phyloP scores from a whole-genome alignment of 2,888 invertebrate genomes.

The Uropetala carovei region DNA sequence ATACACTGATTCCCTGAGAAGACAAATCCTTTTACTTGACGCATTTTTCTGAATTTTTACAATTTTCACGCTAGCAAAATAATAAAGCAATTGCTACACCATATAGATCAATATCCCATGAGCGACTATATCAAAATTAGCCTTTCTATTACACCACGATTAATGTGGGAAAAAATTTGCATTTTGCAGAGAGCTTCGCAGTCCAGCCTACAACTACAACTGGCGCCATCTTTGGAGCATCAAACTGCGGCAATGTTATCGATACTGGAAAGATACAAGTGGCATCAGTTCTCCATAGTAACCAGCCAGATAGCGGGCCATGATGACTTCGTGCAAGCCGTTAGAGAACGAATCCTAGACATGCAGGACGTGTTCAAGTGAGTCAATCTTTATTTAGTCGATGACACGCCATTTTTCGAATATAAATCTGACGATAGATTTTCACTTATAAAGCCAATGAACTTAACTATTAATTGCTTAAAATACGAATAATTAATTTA shows the following conservation, averaged over 20 bases:
- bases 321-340: slow-evolving; percentile 96
- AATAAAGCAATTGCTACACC: too few relatives aligned
- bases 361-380: slow-evolving; percentile 82
- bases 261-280: slow-evolving; percentile 95
- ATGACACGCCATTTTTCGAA: not conserved
- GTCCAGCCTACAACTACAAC: slow-evolving; percentile 92
- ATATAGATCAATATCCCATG: too few relatives aligned
- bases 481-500: too few relatives aligned
- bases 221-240: slow-evolving; percentile 97
- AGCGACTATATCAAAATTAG: too few relatives aligned
- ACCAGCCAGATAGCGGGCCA: slow-evolving; percentile 96
- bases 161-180: not conserved
- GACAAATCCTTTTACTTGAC: too few relatives aligned
- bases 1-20: too few relatives aligned
- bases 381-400: slow-evolving; percentile 68
- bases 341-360: slow-evolving; percentile 90
- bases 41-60: too few relatives aligned
- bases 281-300: slow-evolving; percentile 97
- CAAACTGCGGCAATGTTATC: slow-evolving; percentile 97
- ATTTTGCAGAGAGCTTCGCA: slow-evolving; percentile 83
- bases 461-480: too few relatives aligned
- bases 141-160: too few relatives aligned
- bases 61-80: too few relatives aligned
- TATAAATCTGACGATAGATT: not conserved
- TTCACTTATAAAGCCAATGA: too few relatives aligned